Percentiles rank a stretch among this genome's conserved stretches.
phyloP scores from a whole-genome alignment of 1,140 invertebrate species.

The Neodiprion pinetum region DNA sequence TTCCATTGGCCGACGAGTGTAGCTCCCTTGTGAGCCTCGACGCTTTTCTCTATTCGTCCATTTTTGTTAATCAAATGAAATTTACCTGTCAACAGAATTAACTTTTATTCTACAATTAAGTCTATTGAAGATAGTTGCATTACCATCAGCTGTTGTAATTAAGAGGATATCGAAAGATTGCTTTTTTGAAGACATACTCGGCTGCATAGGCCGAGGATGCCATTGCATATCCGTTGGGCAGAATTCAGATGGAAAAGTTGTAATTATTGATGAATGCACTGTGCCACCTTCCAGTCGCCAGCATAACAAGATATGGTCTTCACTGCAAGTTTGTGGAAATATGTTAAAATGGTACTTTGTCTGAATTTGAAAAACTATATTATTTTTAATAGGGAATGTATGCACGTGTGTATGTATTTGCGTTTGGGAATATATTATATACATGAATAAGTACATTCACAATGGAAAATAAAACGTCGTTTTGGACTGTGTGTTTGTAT shows the following conservation, averaged over 20 bases:
- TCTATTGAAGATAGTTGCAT: constrained; percentile 17
- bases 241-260: constrained; percentile 82
- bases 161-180: constrained; percentile 85
- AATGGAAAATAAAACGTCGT: constrained; percentile 15
- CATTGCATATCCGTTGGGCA: constrained; percentile 90
- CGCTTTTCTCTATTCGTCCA: constrained; percentile 90
- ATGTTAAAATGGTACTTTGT: not conserved
- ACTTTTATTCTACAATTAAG: constrained; percentile 18
- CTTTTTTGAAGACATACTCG: constrained; percentile 62
- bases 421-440: not conserved
- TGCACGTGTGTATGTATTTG: constrained; percentile 9
- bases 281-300: constrained; percentile 81
- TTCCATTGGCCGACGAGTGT: constrained; percentile 88
- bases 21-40: constrained; percentile 93
- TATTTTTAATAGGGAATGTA: constrained; percentile 7
- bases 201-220: constrained; percentile 50
- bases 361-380: constrained; percentile 12
- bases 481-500: constrained; percentile 13
- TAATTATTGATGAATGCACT: constrained; percentile 77
- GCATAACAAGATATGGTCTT: constrained; percentile 88
- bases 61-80: constrained; percentile 88
- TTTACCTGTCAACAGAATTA: constrained; percentile 66
- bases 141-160: constrained; percentile 88
- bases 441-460: constrained; percentile 21
- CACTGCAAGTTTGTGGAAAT: constrained; percentile 63